Percentiles rank a stretch among this genome's conserved stretches.
Conservation (phyloP, 2,797 vertebrate species). For the Acrossocheilus fasciatus region DNA sequence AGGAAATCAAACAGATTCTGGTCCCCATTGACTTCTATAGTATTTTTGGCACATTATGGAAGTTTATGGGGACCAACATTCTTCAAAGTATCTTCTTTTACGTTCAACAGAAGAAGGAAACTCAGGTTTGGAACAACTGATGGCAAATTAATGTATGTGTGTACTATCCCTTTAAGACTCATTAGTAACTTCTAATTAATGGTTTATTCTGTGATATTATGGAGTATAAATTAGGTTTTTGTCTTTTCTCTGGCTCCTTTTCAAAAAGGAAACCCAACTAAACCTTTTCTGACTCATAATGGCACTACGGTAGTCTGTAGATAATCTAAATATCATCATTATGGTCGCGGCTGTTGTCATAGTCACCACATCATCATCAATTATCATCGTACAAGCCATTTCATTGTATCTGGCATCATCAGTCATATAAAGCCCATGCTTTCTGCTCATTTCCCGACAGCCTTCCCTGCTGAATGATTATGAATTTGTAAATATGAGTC, state of each 20-base stretch:
- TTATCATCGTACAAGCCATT: not conserved
- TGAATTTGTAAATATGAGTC: slow-evolving; percentile 47
- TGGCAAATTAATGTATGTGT: not conserved
- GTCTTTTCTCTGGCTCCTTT: not conserved
- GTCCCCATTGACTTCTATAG: not conserved
- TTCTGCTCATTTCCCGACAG: not conserved
- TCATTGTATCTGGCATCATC: not conserved
- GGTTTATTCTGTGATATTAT: not conserved
- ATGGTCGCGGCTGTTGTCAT: slow-evolving; percentile 19
- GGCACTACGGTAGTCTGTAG: not conserved
- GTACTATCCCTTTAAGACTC: not conserved
- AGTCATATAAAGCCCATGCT: not conserved
- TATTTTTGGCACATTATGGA: not conserved
- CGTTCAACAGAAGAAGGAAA: no score
- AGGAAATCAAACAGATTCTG: not conserved
- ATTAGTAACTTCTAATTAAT: not conserved
- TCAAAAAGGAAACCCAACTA: not conserved
- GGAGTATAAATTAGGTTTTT: not conserved
- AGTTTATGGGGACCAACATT: not conserved
- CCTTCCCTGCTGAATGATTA: slow-evolving; percentile 17
- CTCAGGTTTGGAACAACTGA: not conserved
- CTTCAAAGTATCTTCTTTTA: not conserved
- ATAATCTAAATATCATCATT: slow-evolving; percentile 16
- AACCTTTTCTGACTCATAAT: not conserved
- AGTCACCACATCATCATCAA: not conserved